These are phyloP conservation scores for Bradypodion ventrale DNA, from an alignment of 2,797 vertebrate genomes.

Conservation along the genomic window DNA sequence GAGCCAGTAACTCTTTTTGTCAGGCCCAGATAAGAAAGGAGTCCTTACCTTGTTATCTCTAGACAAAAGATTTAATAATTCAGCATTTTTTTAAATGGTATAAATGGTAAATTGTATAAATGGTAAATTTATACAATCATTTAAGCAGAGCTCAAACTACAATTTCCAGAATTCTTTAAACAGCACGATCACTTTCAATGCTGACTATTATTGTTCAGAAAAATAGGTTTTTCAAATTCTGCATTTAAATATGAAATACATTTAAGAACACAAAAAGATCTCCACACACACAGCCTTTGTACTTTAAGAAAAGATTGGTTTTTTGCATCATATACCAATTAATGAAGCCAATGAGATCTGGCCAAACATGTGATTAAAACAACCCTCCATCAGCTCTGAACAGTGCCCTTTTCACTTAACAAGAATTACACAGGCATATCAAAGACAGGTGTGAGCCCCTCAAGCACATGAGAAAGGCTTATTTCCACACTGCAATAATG, in stretches of 20 bases:
- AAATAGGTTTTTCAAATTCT: too few relatives aligned
- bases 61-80: not conserved
- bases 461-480: constrained; percentile 48
- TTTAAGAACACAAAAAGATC: not conserved
- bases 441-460: constrained; percentile 39
- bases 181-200: too few relatives aligned
- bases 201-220: too few relatives aligned
- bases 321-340: not conserved
- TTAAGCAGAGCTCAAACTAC: not conserved
- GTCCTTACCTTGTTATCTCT: not conserved
- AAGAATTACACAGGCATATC: constrained; percentile 31
- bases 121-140: not conserved
- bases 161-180: too few relatives aligned
- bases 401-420: constrained; percentile 46
- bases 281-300: not conserved
- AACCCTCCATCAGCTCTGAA: not conserved
- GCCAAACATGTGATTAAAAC: constrained; percentile 21
- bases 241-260: too few relatives aligned
- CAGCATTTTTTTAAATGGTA: too few relatives aligned
- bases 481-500: constrained; percentile 46
- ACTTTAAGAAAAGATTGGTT: not conserved
- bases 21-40: not conserved
- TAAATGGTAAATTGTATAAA: too few relatives aligned
- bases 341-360: not conserved
- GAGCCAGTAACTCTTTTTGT: not conserved